These are phyloP conservation scores for Epinephelus fuscoguttatus DNA, from an alignment of 2,113 vertebrate species.

Conservation along the genomic window DNA sequence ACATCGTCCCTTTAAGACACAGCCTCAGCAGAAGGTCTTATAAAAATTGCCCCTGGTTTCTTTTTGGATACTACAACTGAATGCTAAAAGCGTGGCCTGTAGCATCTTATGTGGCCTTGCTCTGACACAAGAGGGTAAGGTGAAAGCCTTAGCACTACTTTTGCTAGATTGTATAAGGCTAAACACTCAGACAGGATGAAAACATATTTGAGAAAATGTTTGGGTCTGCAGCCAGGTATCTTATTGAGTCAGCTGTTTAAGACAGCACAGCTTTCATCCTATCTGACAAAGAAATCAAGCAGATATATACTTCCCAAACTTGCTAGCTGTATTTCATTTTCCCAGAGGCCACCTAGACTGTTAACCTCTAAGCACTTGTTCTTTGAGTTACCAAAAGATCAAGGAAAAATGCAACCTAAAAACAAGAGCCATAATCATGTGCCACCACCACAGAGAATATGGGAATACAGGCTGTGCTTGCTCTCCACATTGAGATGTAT, in stretches of 20 bases:
- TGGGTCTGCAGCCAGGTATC: slow-evolving; percentile 11
- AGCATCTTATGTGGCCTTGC: neutral
- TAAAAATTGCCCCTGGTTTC: slow-evolving; percentile 22
- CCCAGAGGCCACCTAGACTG: slow-evolving; percentile 1
- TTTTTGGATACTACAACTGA: slow-evolving; percentile 3
- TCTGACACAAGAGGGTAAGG: slow-evolving; percentile 18
- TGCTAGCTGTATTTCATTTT: slow-evolving; percentile 2
- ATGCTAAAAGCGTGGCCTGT: neutral
- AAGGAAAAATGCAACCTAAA: neutral
- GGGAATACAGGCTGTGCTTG: neutral
- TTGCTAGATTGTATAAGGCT: neutral
- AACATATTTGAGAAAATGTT: slow-evolving; percentile 31
- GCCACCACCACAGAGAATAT: neutral
- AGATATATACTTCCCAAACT: slow-evolving; percentile 15
- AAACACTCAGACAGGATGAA: slow-evolving; percentile 30
- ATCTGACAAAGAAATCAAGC: slow-evolving; percentile 21
- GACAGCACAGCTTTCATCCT: slow-evolving; percentile 22
- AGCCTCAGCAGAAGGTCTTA: neutral
- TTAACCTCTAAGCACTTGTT: neutral
- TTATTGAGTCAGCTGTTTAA: slow-evolving; percentile 23
- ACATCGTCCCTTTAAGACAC: neutral
- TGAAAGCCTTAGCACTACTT: neutral
- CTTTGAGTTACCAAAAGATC: neutral
- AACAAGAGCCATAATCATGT: slow-evolving; percentile 6
- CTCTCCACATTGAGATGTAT: slow-evolving; percentile 43